Evolutionary conservation across 2,113 vertebrate genomes (phyloP), one percentile per base, ranked within the genome.

Genomic region (Panthera tigris): DNA sequence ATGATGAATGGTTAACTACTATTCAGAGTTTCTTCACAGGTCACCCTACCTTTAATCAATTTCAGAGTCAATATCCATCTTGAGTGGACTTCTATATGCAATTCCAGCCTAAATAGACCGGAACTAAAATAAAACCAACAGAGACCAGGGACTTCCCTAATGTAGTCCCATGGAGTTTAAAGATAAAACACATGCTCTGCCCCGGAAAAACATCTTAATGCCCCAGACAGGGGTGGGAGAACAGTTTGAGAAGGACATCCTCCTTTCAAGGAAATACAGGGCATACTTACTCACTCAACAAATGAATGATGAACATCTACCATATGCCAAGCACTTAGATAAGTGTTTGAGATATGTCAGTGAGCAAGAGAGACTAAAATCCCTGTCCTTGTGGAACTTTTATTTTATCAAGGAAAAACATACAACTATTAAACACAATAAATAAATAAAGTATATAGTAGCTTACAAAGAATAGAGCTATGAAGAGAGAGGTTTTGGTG

Each of bases 91-190:
- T 94, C 76, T 57, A 96, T 2, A 94, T 83, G 68, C 33, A 79
- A 55, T 78, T 79, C 41, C 36, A 96, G 76, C 29, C 82, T 81
- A 76, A 83, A 84, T 1, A 94, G 65, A 79, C 83, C 45, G 89
- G 36, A 94, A 21, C 41, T 91, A 88, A 94, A 78, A 91, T 65
- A 81, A 88, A 91, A 87, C 45, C 55, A 95, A 82, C 14, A 76
- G 79, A 88, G 16, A 93, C 66, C 13, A 88, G 21, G 36, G 18
- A 50, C 68, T 48, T 84, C 71, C 61, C 16, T 78, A 74, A 52
- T 12, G 36, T 7, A 96, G 39, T 86, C 8, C 69, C 78, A 92
- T 5, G 21, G 16, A 48, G 29, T 52, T 5, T 31, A 29, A 88
- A 95, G 27, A 83, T 50, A 45, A 88, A 69, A 61, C 33, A 88